A percentile compares a stretch with the other conserved stretches of the same genome.
Evolutionary conservation across 2,113 vertebrate species (phyloP).

Genomic region (Pituophis catenifer): DNA sequence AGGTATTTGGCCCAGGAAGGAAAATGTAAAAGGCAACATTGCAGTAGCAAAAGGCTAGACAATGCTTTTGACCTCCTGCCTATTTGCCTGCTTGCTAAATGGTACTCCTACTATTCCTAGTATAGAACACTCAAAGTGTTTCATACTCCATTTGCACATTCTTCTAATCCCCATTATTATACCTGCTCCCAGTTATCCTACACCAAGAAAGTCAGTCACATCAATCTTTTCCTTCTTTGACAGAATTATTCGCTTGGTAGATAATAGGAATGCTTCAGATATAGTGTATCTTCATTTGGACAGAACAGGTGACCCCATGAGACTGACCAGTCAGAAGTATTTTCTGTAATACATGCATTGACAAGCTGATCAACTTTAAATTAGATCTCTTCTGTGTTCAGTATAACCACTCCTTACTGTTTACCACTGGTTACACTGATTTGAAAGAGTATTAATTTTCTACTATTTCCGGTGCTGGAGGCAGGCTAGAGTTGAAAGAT

Average conservation of each 20-base stretch:
- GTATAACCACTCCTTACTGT: neutral
- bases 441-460: neutral
- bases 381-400: neutral
- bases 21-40: neutral
- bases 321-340: neutral
- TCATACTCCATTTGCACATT: neutral
- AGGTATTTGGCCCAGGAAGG: neutral
- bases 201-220: neutral
- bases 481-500: neutral
- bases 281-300: neutral
- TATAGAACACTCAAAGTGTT: neutral
- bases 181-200: neutral
- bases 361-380: neutral
- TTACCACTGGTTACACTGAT: neutral
- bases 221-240: neutral
- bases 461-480: neutral
- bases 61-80: neutral
- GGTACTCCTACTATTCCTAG: neutral
- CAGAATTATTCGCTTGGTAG: neutral
- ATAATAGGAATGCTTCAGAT: neutral
- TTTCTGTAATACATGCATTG: neutral
- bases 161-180: neutral
- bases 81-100: neutral
- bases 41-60: neutral
- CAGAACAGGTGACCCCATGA: neutral